Evolutionary conservation across 2,113 vertebrate genomes (phyloP), one percentile per base, ranked within the genome.

Genomic region (Sapayoa aenigma): DNA sequence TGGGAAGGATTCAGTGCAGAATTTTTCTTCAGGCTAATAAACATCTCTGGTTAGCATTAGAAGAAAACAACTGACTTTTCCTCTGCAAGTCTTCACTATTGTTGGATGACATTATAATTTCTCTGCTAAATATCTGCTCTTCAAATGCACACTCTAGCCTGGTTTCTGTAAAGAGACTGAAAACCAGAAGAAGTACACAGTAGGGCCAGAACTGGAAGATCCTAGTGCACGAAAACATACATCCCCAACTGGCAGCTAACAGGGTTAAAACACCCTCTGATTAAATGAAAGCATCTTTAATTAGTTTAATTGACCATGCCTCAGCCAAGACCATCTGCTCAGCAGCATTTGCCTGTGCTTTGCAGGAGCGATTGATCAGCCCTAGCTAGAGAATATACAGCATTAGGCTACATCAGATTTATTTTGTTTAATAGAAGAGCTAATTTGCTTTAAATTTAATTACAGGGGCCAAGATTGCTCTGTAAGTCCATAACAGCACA

Each of bases 371-470:
- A 97, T 96, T 96, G 96, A 97, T 97, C 96, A 97, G 79, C 94
- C 93, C 93, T 97, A 96, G 85, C 94, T 95, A 35, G 42, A 95
- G 86, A 96, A 94, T 93, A 94, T 93, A 93, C 83, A 95, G 94
- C 92, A 97, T 89, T 95, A 95, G 94, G 85, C 87, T 95, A 71
- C 95, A 94, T 96, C 95, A 96, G 90, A 96, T 97, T 97, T 97
- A 96, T 94, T 94, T 97, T 96, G 95, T 95, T 96, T 96, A 95
- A 97, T 84, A 91, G 91, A 96, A 94, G 75, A 97, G 73, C 82
- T 97, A 96, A 96, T 93, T 96, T 93, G 80, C 83, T 97, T 97
- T 90, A 93, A 95, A 97, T 97, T 94, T 96, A 97, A 98, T 98
- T 97, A 97, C 79, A 90, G 88, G 81, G 95, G 86, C 72, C 47